These are phyloP conservation scores for Tethya wilhelma DNA, from an alignment of 37 sponge, comb jelly and placozoan species.

Conservation along the genomic window DNA sequence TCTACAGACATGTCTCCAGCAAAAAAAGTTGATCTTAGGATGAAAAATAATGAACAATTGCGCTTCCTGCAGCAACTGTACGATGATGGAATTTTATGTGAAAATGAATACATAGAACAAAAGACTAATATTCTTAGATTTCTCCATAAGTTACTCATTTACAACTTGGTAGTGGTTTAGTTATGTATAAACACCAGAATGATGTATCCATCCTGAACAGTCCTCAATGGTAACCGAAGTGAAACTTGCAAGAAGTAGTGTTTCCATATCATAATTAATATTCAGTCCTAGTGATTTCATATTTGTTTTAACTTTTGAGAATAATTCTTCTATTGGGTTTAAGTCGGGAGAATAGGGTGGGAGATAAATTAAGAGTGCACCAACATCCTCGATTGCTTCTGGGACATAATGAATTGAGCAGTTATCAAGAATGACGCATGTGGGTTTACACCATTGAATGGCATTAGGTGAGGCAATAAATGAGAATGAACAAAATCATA, in stretches of 20 bases:
- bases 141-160: not conserved
- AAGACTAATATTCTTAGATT: not conserved
- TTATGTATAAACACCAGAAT: constrained; percentile 4
- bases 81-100: constrained; percentile 36
- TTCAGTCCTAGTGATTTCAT: not conserved
- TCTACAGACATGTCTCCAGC: constrained; percentile 3
- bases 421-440: constrained; percentile 12
- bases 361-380: constrained; percentile 2
- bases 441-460: constrained; percentile 17
- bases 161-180: no score
- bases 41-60: not conserved
- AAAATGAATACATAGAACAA: constrained; percentile 21
- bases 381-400: constrained; percentile 2
- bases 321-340: constrained; percentile 30
- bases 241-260: constrained; percentile 8
- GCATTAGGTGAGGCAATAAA: constrained; percentile 14
- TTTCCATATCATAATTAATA: not conserved
- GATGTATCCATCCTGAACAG: constrained; percentile 12
- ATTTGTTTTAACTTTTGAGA: constrained; percentile 6
- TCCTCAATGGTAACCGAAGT: not conserved
- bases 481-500: constrained; percentile 10
- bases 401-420: not conserved
- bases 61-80: constrained; percentile 7
- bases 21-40: not conserved
- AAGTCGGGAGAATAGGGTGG: constrained; percentile 21